phyloP scores from a whole-genome alignment of 1,140 invertebrate genomes.

The Drosophila melanica region DNA sequence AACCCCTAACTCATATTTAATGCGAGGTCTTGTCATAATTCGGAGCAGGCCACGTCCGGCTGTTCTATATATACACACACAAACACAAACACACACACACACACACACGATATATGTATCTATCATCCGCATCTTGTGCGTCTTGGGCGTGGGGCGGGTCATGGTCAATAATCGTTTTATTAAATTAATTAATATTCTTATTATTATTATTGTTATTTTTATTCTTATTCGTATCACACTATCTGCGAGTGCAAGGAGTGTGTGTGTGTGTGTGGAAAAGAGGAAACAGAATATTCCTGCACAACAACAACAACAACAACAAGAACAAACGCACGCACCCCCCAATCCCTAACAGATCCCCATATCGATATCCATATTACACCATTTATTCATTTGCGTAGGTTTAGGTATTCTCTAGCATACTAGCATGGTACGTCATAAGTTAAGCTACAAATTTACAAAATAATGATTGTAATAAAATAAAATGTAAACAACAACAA shows the following conservation, averaged over 20 bases:
- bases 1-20: conserved; percentile 53
- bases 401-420: conserved; percentile 75
- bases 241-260: conserved; percentile 3
- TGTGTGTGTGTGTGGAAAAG: background rate
- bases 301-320: conserved; percentile 2
- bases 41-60: conserved; percentile 43
- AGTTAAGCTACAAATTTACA: conserved; percentile 40
- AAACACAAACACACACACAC: conserved; percentile 26
- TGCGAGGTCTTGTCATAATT: conserved; percentile 52
- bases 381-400: conserved; percentile 73
- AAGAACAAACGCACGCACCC: conserved; percentile 19
- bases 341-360: conserved; percentile 22
- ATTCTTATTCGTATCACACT: conserved; percentile 16
- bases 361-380: conserved; percentile 28
- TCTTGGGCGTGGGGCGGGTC: conserved; percentile 69
- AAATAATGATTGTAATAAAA: conserved; percentile 33
- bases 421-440: conserved; percentile 62
- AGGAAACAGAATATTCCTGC: background rate
- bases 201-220: conserved; percentile 34
- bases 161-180: conserved; percentile 67
- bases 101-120: conserved; percentile 45
- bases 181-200: conserved; percentile 66
- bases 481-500: conserved; percentile 39
- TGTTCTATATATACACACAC: conserved; percentile 43
- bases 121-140: conserved; percentile 53